Evolutionary conservation across 2,797 vertebrate species (phyloP).

Genomic region (Columba guinea): DNA sequence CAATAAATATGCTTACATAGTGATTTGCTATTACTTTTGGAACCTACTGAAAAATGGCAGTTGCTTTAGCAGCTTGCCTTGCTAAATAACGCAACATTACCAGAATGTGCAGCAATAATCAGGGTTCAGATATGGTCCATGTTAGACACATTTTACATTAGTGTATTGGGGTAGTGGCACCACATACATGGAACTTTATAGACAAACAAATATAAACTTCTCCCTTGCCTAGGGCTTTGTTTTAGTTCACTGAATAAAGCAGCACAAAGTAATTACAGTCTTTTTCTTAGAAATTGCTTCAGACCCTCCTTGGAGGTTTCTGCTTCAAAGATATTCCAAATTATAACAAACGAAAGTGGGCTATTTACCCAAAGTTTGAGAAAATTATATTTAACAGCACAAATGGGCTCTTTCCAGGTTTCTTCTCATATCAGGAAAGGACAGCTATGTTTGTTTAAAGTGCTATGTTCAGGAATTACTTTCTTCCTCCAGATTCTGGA

Average conservation of each 20-base stretch:
- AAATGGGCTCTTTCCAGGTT: background rate
- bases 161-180: background rate
- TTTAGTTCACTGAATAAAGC: slow-evolving; percentile 14
- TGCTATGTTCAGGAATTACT: background rate
- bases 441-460: background rate
- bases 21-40: background rate
- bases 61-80: background rate
- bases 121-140: background rate
- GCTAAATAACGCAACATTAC: background rate
- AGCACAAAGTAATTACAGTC: slow-evolving; percentile 23
- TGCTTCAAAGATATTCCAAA: slow-evolving; percentile 9
- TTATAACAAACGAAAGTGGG: background rate
- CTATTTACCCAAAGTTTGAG: slow-evolving; percentile 12
- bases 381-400: background rate
- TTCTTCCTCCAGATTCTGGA: background rate
- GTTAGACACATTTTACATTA: background rate
- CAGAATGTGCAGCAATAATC: background rate
- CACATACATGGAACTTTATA: background rate
- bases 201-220: background rate
- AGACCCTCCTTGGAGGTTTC: slow-evolving; percentile 36
- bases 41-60: background rate
- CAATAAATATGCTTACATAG: background rate
- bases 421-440: background rate
- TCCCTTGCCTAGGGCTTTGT: background rate
- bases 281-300: slow-evolving; percentile 42